A percentile compares a stretch with the other conserved stretches of the same genome.
Evolutionary conservation across 2,797 vertebrate species (phyloP).

Genomic region (Ctenopoma multispine): DNA sequence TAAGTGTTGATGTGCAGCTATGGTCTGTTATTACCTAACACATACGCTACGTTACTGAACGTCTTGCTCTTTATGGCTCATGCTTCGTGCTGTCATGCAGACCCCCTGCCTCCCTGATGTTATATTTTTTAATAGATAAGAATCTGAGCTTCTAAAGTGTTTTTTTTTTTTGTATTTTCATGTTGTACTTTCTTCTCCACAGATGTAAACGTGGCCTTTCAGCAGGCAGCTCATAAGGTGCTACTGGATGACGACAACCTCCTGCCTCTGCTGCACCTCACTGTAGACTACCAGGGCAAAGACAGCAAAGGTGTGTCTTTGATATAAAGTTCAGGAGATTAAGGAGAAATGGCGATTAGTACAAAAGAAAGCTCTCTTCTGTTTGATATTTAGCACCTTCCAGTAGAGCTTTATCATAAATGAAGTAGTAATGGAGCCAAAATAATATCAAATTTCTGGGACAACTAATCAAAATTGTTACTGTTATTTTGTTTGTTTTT

Average conservation of each 20-base stretch:
- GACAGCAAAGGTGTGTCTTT: slow-evolving; percentile 90
- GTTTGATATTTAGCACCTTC: too few species aligned
- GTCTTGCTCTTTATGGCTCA: too few species aligned
- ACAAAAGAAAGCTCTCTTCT: not conserved
- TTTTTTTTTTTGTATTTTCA: not conserved
- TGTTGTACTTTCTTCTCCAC: slow-evolving; percentile 23
- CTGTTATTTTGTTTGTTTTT: not conserved
- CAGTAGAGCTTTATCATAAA: too few species aligned
- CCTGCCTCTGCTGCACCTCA: slow-evolving; percentile 95
- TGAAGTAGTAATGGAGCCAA: too few species aligned
- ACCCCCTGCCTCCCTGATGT: too few species aligned
- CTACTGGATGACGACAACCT: slow-evolving; percentile 97
- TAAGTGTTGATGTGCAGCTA: slow-evolving; percentile 48
- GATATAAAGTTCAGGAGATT: not conserved
- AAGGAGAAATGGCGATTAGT: not conserved
- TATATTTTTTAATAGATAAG: too few species aligned
- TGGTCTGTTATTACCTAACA: too few species aligned
- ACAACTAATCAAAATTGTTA: not conserved
- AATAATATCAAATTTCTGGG: too few species aligned
- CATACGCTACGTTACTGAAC: too few species aligned
- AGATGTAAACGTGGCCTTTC: slow-evolving; percentile 99
- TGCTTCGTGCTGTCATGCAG: too few species aligned
- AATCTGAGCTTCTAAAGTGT: too few species aligned
- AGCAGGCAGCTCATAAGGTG: slow-evolving; percentile 97
- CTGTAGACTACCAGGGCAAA: slow-evolving; percentile 95